Evolutionary conservation across 1,140 invertebrate species (phyloP).

Genomic region (Heliconius congener): DNA sequence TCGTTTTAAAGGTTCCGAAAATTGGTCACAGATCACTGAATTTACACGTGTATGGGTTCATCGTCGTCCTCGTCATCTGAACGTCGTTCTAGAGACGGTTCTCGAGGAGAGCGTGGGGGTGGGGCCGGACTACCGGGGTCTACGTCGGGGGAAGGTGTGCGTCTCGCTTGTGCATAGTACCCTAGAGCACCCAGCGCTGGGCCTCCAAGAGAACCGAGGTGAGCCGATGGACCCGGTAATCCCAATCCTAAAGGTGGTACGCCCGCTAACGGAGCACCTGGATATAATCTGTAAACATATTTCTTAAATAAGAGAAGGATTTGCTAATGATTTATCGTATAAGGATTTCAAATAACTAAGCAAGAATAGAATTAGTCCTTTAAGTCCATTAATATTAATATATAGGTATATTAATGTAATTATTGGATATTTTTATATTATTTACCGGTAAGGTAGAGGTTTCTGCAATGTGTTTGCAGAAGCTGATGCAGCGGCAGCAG

Average conservation of each 20-base stretch:
- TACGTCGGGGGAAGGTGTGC: constrained; percentile 79
- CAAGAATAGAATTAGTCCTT: no score
- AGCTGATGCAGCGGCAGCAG: constrained; percentile 85
- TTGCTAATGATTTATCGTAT: background rate
- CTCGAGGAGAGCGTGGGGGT: constrained; percentile 72
- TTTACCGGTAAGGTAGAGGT: constrained; percentile 90
- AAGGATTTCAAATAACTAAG: background rate
- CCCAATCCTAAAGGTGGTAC: constrained; percentile 78
- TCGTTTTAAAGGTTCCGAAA: constrained; percentile 32
- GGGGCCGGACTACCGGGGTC: constrained; percentile 85
- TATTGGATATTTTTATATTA: background rate
- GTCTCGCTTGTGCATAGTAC: constrained; percentile 83
- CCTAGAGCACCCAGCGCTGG: constrained; percentile 83
- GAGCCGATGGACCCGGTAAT: constrained; percentile 84
- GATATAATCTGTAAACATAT: constrained; percentile 63
- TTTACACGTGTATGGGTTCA: constrained; percentile 75
- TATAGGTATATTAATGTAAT: no score
- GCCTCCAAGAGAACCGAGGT: constrained; percentile 79
- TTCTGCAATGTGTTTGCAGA: constrained; percentile 91
- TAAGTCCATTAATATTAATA: no score
- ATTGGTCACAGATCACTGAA: constrained; percentile 45
- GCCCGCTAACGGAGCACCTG: constrained; percentile 65
- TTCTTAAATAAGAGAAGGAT: background rate
- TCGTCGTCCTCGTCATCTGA: constrained; percentile 74
- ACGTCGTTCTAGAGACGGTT: constrained; percentile 63